Conservation (phyloP, 2,113 vertebrate genomes). For the Ondatra zibethicus region DNA sequence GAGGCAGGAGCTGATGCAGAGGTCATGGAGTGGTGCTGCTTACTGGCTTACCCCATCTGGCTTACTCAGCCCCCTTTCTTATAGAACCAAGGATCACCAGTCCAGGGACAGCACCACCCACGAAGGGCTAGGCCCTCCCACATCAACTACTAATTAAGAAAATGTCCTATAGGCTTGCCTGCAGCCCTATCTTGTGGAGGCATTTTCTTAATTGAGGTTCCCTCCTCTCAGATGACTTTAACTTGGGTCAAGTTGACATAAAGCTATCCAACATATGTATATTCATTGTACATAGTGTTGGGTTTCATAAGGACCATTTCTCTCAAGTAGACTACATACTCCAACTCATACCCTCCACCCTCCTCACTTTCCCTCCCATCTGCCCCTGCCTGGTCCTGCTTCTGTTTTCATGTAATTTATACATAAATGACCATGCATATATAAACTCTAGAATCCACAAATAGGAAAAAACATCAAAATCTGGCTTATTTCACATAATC, state of each 20-base stretch:
- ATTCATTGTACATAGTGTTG: neutral
- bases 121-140: neutral
- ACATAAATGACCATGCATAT: neutral
- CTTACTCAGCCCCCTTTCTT: neutral
- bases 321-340: neutral
- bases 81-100: neutral
- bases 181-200: neutral
- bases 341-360: neutral
- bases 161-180: neutral
- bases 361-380: neutral
- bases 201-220: neutral
- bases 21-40: neutral
- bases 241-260: neutral
- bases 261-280: neutral
- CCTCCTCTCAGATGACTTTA: neutral
- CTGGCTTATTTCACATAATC: neutral
- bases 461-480: neutral
- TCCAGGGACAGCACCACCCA: neutral
- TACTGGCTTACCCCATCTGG: neutral
- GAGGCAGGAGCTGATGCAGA: neutral
- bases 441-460: neutral
- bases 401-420: neutral
- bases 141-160: neutral
- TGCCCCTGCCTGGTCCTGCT: neutral
- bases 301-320: neutral